These are phyloP conservation scores for Tangara arthus DNA, from an alignment of 2,797 vertebrate genomes.

Conservation along the genomic window DNA sequence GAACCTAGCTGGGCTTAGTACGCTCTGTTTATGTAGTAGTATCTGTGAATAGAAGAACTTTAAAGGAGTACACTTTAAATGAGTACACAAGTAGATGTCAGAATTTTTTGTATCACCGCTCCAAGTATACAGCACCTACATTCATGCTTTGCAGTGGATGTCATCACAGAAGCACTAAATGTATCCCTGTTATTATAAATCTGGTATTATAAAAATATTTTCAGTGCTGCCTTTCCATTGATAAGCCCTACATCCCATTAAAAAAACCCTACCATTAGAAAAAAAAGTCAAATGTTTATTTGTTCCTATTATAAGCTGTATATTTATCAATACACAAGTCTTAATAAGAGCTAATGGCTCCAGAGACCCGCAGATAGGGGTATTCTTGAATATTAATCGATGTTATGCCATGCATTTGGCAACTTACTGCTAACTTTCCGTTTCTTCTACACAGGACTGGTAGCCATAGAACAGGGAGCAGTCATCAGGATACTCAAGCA, in stretches of 20 bases:
- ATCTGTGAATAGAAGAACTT: conserved; percentile 19
- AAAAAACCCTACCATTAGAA: background rate
- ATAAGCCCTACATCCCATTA: background rate
- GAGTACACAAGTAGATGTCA: background rate
- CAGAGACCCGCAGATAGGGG: background rate
- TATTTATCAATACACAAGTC: background rate
- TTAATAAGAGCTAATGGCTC: background rate
- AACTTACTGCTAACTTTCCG: background rate
- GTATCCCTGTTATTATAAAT: background rate
- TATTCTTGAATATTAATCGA: background rate
- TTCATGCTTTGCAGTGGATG: background rate
- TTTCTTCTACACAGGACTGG: background rate
- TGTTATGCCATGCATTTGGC: background rate
- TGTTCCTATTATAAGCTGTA: background rate
- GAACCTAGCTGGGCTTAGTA: background rate
- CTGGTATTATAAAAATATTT: background rate
- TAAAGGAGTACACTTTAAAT: background rate
- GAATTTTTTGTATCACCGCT: background rate
- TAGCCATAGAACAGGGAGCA: background rate
- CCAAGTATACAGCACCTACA: background rate
- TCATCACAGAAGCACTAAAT: background rate
- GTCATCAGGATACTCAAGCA: background rate
- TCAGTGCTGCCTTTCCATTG: background rate
- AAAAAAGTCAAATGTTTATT: background rate
- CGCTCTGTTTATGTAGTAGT: background rate